A percentile compares a stretch with the other conserved stretches of the same genome.
Evolutionary conservation across 2,888 invertebrate species (phyloP).

Genomic region (Belgica antarctica): DNA sequence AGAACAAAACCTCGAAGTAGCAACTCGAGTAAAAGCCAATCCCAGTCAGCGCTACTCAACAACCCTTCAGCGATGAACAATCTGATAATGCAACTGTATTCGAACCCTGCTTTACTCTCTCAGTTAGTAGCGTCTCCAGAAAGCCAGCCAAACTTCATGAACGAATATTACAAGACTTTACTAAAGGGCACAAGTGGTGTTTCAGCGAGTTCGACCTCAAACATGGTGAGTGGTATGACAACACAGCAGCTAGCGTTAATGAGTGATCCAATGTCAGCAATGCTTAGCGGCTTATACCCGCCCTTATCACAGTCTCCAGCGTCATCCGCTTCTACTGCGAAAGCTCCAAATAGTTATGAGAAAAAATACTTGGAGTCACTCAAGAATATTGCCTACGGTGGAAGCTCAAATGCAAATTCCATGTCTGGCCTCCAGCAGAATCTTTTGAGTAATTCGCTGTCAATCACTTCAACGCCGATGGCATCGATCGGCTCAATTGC

Average conservation of each 20-base stretch:
- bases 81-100: constrained; percentile 47
- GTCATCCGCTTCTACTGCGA: constrained; percentile 44
- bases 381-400: constrained; percentile 1
- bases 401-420: not conserved
- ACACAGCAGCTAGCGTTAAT: constrained; percentile 17
- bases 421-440: constrained; percentile 32
- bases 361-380: constrained; percentile 25
- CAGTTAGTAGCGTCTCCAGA: constrained; percentile 19
- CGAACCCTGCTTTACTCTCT: constrained; percentile 45
- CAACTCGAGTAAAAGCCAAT: constrained; percentile 6
- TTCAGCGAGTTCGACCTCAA: constrained; percentile 44
- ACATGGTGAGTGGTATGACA: not conserved
- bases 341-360: not conserved
- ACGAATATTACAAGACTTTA: constrained; percentile 47
- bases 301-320: constrained; percentile 44
- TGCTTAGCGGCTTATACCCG: not conserved
- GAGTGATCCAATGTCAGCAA: constrained; percentile 28
- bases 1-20: constrained; percentile 33
- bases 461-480: constrained; percentile 29
- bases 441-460: constrained; percentile 35
- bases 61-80: constrained; percentile 36
- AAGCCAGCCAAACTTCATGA: constrained; percentile 46
- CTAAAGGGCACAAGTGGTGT: constrained; percentile 22
- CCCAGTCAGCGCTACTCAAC: not conserved
- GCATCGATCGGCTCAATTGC: no score